Evolutionary conservation across 2,888 invertebrate genomes (phyloP), one percentile per base, ranked within the genome.

Genomic region (Aphrophora alni): DNA sequence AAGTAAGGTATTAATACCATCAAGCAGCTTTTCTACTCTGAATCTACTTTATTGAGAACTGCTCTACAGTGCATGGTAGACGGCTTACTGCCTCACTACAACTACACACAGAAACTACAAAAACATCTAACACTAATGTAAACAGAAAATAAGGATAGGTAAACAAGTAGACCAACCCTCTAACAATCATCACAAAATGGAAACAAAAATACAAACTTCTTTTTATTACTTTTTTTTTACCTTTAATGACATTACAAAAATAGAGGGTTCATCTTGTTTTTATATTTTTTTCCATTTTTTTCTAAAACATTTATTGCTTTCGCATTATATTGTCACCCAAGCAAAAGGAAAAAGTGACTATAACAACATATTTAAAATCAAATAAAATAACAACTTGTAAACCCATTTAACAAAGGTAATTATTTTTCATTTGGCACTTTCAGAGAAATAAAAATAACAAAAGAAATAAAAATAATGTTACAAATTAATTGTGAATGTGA

Each of bases 41-140:
- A 89, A 89, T 89, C 90, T 90, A 90, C 89, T 90, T 90, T 90
- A 90, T 90, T 89, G 87, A 83, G 88, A 89, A 89, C 88, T 88
- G 88, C 89, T 89, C 88, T 89, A 89, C 89, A 90, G 89, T 89
- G 89, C 89, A 89, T 83, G 83, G 84, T 83, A 81, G 82, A 81
- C 80, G 81, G 81, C 83, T 82, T 78, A 70, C 33, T 77, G 82
- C 82, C 82, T 80, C 81, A 82, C 82, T 83, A 83, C 82, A 83
- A 83, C 84, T 85, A 85, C 85, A 84, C 85, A 85, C 85, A 83
- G 84, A 85, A 83, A 83, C 84, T 84, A 85, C 85, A 84, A 85
- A 85, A 85, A 85, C 84, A 85, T 85, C 84, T 84, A 84, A 84
- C 81, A 84, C 84, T 84, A 84, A 83, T 71, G 83, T 81, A 83